These are phyloP conservation scores for Coreius guichenoti DNA, from an alignment of 2,797 vertebrate species.

Conservation along the genomic window DNA sequence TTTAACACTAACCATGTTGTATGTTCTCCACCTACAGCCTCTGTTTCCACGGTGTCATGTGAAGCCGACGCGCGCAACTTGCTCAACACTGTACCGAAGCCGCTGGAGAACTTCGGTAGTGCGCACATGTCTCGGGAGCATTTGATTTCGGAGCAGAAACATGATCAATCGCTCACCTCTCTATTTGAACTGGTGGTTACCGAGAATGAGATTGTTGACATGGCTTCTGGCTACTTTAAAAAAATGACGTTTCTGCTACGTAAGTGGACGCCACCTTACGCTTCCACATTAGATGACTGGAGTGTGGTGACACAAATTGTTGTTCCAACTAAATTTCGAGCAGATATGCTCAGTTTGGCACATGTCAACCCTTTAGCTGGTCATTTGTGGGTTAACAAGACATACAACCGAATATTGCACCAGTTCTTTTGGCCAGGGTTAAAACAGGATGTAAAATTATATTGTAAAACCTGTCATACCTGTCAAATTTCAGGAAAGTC, in stretches of 20 bases:
- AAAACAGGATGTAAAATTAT: background rate
- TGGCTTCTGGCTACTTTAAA: background rate
- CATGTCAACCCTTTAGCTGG: background rate
- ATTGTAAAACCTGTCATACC: conserved; percentile 2
- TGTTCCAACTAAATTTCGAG: background rate
- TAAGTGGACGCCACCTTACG: background rate
- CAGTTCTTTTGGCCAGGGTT: conserved; percentile 39
- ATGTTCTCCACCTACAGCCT: background rate
- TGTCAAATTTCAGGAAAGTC: conserved; percentile 4
- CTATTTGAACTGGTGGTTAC: background rate
- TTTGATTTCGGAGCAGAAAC: background rate
- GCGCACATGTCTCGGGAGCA: background rate
- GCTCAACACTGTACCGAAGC: too few relatives aligned
- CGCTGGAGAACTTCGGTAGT: background rate
- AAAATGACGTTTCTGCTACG: background rate
- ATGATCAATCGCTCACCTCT: background rate
- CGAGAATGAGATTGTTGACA: background rate
- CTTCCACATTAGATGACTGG: background rate
- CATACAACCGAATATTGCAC: background rate
- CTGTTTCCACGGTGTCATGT: background rate
- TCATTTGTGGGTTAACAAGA: conserved; percentile 40
- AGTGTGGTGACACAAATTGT: conserved; percentile 4
- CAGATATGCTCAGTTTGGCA: background rate
- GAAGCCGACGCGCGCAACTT: accelerated
- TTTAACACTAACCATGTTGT: too few relatives aligned